Evolutionary conservation across 2,888 invertebrate genomes (phyloP), one percentile per base, ranked within the genome.

Genomic region (Trypoxylon attenuatum): DNA sequence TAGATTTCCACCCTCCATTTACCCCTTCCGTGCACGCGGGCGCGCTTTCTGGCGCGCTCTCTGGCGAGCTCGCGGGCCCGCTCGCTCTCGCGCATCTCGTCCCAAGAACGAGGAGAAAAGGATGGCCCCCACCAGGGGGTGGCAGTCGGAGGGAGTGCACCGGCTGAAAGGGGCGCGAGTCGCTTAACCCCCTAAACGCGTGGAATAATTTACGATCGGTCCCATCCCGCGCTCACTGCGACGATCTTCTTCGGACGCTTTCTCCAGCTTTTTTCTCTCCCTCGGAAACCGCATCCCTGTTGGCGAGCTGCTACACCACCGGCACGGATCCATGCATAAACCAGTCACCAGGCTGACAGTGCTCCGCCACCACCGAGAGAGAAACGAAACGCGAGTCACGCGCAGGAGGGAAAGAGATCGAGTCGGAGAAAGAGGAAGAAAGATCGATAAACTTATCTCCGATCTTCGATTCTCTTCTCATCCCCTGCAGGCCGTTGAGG

Each of bases 171-270:
- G 74, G 70, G 67, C 68, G 62, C 69, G 73, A 78, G 71, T 80
- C 77, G 76, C 71, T 77, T 69, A 78, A 77, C 68, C 71, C 76
- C 77, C 76, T 77, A 73, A 78, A 76, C 74, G 74, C 67, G 69
- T 70, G 68, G 71, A 78, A 78, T 77, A 78, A 80, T 79, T 79
- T 79, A 79, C 79, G 80, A 80, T 78, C 73, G 77, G 70, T 73
- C 68, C 71, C 72, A 65, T 69, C 65, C n/a, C 73, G 57, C 68
- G 63, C 63, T 53, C 66, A 59, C 64, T 15, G 25, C 60, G 63
- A 62, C 51, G 54, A 66, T 67, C 68, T 75, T 55, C 60, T 55
- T 60, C 71, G 53, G 38, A 45, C 50, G 55, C 66, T 62, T 69
- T 69, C 68, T 60, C 51, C 18, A 23, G 38, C n/a, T 49, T 51